Base-by-base conservation (phyloP, 2,113 vertebrate genomes). In the Dasyornis broadbenti region DNA sequence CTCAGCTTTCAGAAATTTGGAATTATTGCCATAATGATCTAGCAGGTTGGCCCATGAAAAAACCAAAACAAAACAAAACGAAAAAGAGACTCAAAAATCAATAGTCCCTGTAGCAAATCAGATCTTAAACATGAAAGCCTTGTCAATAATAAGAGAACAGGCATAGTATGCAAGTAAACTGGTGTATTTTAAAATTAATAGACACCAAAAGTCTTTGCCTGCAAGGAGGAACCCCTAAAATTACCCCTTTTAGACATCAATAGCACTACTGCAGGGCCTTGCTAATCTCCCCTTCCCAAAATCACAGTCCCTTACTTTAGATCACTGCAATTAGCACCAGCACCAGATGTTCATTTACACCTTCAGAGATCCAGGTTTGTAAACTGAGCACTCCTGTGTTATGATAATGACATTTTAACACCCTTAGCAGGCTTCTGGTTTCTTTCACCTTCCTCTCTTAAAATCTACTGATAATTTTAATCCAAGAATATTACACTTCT, bases 291-390 rank as follows among this genome's bases (percentile, higher is more conserved):
- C 60, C 63, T 72, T 95, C 57, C 70, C 52, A 59, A 73, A 96
- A 95, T 87, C 83, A 91, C 82, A 88, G 90, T 65, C 90, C 76
- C 79, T 53, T 77, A 70, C 79, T 97, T 96, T 39, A 96, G 69
- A 96, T 88, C 75, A 82, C 60, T 89, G 77, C 76, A 97, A 95
- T 97, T 97, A 97, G 35, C 95, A 85, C 69, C 5, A 7, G 66
- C 87, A 92, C 90, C 95, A 97, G 86, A 96, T 91, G 96, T 94
- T 98, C 95, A 91, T 97, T 97, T 94, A 94, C 92, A 97, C 88
- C 73, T 96, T 95, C 89, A 95, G 57, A 94, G 78, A 85, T 54
- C 11, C 53, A 60, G 69, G 65, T 96, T 93, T 64, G 89, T 86
- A 97, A 97, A 96, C 52, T 22, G 70, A 95, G 94, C 60, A 33